Evolutionary conservation across 2,113 vertebrate species (phyloP), one percentile per base, ranked within the genome.

Genomic region (Gnathonemus echidnorhynchus): DNA sequence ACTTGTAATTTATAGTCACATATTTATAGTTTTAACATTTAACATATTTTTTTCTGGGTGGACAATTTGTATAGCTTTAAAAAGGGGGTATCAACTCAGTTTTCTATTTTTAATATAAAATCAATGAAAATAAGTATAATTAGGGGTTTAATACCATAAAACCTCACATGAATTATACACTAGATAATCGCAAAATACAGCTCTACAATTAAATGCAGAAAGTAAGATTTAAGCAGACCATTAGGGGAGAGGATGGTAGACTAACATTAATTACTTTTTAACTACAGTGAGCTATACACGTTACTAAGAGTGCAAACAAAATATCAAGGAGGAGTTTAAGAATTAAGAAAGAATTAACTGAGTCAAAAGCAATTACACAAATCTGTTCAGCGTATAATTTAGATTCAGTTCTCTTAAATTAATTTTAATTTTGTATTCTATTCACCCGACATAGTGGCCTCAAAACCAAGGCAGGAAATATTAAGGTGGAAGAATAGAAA

Each of bases 181-280:
- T 13, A 42, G 13, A 80, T 39, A 80, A 19, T 80, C 10, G 24
- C 27, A 45, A 84, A 86, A 86, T 27, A 10, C 8, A n/a, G 45
- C 46, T 49, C 39, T 49, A 50, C 7, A 50, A 31, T n/a, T 49
- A 86, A 86, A 86, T 49, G 10, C 4, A 5, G 84, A 86, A 86
- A 86, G 19, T 49, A 49, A 31, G n/a, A 49, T 50, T 50, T 86
- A 50, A 21, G 21, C 84, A 86, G 39, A 31, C 42, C 45, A 50
- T n/a, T 86, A 50, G 21, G 21, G 46, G 21, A 31, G 11, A 86
- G 46, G 48, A 27, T 50, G 84, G 42, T 48, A 46, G 19, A 49
- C 45, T 86, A 50, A n/a, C 45, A 49, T 86, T 27, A 86, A 86
- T 86, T 86, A 86, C 48, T 49, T 49, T 86, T 86, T 49, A 46